Evolutionary conservation across 2,797 vertebrate species (phyloP), one percentile per base, ranked within the genome.

Genomic region (Tokudaia tokunoshimensis): DNA sequence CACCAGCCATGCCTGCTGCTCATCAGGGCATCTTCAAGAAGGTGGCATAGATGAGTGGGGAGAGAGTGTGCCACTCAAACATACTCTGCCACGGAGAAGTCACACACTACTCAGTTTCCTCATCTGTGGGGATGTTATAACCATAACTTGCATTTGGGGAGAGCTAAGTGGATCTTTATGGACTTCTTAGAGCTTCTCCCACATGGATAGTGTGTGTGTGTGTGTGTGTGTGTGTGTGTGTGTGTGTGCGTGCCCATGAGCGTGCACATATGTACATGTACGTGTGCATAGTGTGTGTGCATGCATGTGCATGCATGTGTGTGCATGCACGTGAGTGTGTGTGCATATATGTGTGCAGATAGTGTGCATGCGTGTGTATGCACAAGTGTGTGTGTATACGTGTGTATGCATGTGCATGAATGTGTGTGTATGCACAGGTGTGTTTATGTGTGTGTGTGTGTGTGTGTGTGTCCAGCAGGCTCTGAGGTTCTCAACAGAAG

Each of bases 281-380:
- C 8, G 9, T 63, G 61, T 65, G 61, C 61, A 61, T 5, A 22
- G 22, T 9, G 20, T 59, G 20, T 59, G 26, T 50, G 17, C 55
- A 17, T 57, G 55, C 15, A 19, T 61, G 59, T 59, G 55, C 55
- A 20, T 61, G 59, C 8, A 24, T 61, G 61, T 29, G 10, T 12
- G 3, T 63, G 26, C 11, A 47, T 63, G 24, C 17, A 34, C n/a
- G 50, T 6, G 19, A n/a, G 5, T 29, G 26, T 76, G 44, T 14
- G 29, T 4, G 9, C 26, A 34, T 24, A 37, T 41, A 19, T 10
- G 15, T 50, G 17, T 24, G 0, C 12, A 50, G 7, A 11, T 11
- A 50, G 50, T 11, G 50, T 50, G 50, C 50, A 50, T 93, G 19
- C 6, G 9, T 22, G 26, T 24, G 0, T 19, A 1, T n/a, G 44